Evolutionary conservation across 92 coral and sea anemone genomes (phyloP).

Genomic region (Micromussa lordhowensis): DNA sequence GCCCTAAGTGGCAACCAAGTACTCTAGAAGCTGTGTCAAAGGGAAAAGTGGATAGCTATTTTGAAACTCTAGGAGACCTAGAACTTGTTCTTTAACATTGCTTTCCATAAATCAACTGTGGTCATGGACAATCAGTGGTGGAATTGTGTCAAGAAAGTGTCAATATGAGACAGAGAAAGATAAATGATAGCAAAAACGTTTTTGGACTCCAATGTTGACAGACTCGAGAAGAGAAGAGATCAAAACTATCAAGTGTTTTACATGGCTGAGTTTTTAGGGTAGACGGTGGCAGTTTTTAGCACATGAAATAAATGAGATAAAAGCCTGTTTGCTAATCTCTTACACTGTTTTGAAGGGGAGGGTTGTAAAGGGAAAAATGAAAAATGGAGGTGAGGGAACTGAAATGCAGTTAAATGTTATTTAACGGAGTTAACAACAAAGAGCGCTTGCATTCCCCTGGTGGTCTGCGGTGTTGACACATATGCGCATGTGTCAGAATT

Average conservation of each 20-base stretch:
- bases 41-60: conserved; percentile 87
- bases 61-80: conserved; percentile 80
- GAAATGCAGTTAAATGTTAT: too few species aligned
- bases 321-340: neutral
- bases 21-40: conserved; percentile 78
- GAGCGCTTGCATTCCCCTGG: too few species aligned
- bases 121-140: neutral
- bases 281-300: neutral
- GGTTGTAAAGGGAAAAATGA: neutral
- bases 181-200: neutral
- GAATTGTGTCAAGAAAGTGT: neutral
- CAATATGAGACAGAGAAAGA: neutral
- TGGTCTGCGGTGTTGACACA: too few species aligned
- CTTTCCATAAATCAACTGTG: neutral
- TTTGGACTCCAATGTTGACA: neutral
- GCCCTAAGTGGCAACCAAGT: conserved; percentile 87
- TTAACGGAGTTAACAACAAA: too few species aligned
- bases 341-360: neutral
- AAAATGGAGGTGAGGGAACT: too few species aligned
- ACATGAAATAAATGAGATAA: neutral
- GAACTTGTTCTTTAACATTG: conserved; percentile 73
- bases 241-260: neutral
- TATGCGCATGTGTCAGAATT: too few species aligned
- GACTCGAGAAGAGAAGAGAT: neutral
- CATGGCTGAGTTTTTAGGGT: neutral